Evolutionary conservation across 2,113 vertebrate genomes (phyloP).

Genomic region (Xenopus laevis): DNA sequence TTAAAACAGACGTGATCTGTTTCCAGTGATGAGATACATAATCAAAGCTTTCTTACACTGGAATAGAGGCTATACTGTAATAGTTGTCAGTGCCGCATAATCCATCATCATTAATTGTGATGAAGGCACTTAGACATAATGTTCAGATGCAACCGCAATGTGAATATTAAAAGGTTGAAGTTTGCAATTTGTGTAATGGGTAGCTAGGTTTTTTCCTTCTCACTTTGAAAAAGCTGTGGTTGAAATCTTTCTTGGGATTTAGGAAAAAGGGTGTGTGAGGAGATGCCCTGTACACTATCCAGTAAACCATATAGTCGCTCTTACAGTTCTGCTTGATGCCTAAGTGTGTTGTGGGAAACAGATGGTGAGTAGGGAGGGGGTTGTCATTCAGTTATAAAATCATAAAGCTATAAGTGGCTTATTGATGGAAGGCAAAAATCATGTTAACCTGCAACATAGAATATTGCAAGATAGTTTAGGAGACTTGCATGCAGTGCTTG

Average conservation of each 20-base stretch:
- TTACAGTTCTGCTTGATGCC: too few relatives aligned
- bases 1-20: slow-evolving; percentile 25
- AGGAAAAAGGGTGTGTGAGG: not conserved
- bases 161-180: slow-evolving; percentile 41
- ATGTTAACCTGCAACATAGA: too few relatives aligned
- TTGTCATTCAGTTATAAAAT: too few relatives aligned
- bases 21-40: slow-evolving; percentile 38
- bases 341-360: too few relatives aligned
- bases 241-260: not conserved
- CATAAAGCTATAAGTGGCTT: too few relatives aligned
- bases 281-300: not conserved
- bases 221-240: slow-evolving; percentile 6
- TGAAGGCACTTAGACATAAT: slow-evolving; percentile 45
- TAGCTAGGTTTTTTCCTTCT: not conserved
- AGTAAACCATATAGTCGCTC: too few relatives aligned
- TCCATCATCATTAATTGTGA: slow-evolving; percentile 43
- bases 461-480: too few relatives aligned
- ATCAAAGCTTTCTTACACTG: slow-evolving; percentile 26
- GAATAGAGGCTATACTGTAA: slow-evolving; percentile 25
- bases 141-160: slow-evolving; percentile 34
- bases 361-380: too few relatives aligned
- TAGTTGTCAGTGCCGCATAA: slow-evolving; percentile 26
- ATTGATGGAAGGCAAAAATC: too few relatives aligned
- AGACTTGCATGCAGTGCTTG: too few relatives aligned
- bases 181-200: slow-evolving; percentile 39